phyloP scores from a whole-genome alignment of 2,797 vertebrate genomes.

The Pseudochirops cupreus region DNA sequence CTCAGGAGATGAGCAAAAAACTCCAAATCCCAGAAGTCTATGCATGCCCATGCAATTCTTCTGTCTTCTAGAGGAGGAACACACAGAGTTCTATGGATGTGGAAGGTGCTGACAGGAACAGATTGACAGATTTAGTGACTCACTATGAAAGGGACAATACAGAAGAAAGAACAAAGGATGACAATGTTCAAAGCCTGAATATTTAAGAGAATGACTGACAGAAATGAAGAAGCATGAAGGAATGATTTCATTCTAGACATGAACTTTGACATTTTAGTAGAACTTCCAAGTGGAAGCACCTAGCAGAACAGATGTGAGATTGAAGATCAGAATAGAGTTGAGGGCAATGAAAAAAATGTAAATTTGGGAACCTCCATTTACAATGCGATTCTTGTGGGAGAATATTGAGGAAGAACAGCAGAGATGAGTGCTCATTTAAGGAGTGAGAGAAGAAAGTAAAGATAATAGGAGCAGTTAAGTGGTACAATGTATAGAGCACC shows the following conservation, averaged over 20 bases:
- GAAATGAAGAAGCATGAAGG: background rate
- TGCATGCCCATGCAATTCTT: background rate
- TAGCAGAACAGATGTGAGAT: background rate
- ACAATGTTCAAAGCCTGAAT: too few relatives aligned
- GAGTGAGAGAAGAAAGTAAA: background rate
- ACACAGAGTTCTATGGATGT: background rate
- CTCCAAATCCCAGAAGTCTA: background rate
- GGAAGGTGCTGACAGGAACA: background rate
- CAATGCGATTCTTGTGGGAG: background rate
- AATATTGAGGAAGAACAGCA: background rate
- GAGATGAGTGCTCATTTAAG: background rate
- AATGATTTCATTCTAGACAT: background rate
- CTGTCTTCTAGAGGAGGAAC: background rate
- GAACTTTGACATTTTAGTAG: background rate
- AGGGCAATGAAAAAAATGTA: background rate
- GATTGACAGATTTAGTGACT: background rate
- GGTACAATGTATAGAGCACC: too few relatives aligned
- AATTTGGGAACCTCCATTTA: background rate
- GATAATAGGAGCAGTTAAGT: background rate
- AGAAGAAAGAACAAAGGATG: background rate
- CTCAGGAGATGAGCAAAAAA: background rate
- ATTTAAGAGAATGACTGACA: background rate
- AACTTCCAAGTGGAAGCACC: background rate
- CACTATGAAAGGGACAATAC: background rate
- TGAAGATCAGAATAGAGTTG: background rate